Evolutionary conservation across 2,113 vertebrate species (phyloP), one percentile per base, ranked within the genome.

Genomic region (Phocoena phocoena): DNA sequence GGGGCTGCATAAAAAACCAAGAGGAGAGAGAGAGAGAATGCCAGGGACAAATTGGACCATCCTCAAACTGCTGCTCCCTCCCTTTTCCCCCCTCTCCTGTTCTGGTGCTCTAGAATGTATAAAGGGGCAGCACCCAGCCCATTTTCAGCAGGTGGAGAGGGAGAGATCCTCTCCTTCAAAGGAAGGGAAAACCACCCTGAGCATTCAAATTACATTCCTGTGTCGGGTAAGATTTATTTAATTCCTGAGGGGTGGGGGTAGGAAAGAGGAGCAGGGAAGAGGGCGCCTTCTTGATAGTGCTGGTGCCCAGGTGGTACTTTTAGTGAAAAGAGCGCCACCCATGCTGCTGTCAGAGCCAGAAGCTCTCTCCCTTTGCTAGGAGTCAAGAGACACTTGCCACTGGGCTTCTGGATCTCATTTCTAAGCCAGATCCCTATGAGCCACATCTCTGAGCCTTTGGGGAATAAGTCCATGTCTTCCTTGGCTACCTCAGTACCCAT

Each of bases 31-130:
- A 62, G 18, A 55, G 31, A 65, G 28, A 2, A 93, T 83, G 73
- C 86, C 92, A 96, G 84, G 38, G 87, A 97, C 68, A 90, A 96
- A 76, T 62, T 94, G 68, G 80, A 93, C 44, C 38, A 92, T 63
- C 10, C 44, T 96, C 87, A 96, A 87, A 80, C 60, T 94, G 47
- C 85, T 1, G 6, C 67, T 95, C 38, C 38, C 23, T 95, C 83
- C 87, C 26, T 88, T 82, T 94, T 58, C 50, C 79, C 31, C 74
- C 92, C 47, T 97, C n/a, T 93, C 55, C 31, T 92, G 36, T 38
- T 88, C 50, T 81, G 70, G n/a, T 92, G 79, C 53, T 96, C 50
- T 96, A 95, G 76, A 96, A 87, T 63, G 41, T 89, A 83, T 92
- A 90, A 93, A 96, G 50, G 73, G 84, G 50, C n/a, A 91, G 36